These are phyloP conservation scores for Drosophila nikananu DNA, from an alignment of 1,140 invertebrate genomes.

Conservation along the genomic window DNA sequence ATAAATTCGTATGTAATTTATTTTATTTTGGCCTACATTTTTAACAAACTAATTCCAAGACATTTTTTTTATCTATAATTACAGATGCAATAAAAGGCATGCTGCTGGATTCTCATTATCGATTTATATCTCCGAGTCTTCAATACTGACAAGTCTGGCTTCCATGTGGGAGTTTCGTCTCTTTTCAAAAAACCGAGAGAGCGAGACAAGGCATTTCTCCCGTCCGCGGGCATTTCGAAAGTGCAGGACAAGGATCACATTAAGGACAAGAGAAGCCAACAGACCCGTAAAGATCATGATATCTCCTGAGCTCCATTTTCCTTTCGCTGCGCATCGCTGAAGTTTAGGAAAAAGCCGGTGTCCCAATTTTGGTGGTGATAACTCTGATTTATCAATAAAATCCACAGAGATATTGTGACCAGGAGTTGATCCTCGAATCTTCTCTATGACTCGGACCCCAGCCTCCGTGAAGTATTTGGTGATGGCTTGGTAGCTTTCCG, in stretches of 20 bases:
- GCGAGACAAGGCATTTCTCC: neutral
- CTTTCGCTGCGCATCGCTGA: neutral
- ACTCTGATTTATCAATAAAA: neutral
- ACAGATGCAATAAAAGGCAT: neutral
- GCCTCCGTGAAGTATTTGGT: slow-evolving; percentile 11
- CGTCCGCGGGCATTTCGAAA: neutral
- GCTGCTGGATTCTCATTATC: neutral
- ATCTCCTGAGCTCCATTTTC: slow-evolving; percentile 3
- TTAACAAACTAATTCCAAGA: neutral
- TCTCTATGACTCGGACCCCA: neutral
- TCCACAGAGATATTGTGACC: neutral
- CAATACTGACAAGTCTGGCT: neutral
- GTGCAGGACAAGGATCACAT: neutral
- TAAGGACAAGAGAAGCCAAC: neutral
- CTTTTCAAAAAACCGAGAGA: neutral
- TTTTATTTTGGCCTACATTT: neutral
- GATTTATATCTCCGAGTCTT: slow-evolving; percentile 9
- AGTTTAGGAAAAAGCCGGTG: neutral
- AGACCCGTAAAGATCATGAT: neutral
- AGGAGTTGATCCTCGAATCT: neutral
- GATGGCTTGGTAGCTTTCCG: slow-evolving; percentile 5
- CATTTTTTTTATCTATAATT: neutral
- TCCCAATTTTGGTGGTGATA: neutral
- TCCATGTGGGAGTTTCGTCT: slow-evolving; percentile 1
- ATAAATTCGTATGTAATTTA: neutral